Base-by-base conservation (phyloP, 2,797 vertebrate genomes). In the Enteromius trimaculatus region DNA sequence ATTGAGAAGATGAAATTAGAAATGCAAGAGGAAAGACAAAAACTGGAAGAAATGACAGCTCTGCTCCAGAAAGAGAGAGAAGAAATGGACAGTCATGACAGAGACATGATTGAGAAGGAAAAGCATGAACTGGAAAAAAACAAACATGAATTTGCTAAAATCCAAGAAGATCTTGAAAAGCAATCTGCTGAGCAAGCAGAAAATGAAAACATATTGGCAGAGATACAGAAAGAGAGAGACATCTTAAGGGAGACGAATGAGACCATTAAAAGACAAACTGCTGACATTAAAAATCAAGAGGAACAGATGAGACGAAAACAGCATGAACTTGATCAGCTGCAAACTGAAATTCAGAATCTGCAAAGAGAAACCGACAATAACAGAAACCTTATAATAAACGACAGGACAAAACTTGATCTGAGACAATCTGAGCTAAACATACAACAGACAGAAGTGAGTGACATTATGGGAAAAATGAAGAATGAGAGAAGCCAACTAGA, bases 101-200 rank as follows among this genome's bases (percentile, higher is more conserved):
- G 29, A 69, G n/a, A 55, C 62, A 69, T 42, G 5, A 5, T 79
- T 79, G 78, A 79, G 2, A 84, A 37, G 6, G 53, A 84, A 34
- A 34, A 60, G 44, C 53, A 62, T 23, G 68, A 53, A 21, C 49
- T 53, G 17, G 6, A 47, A 1, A 34, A 82, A 66, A 76, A 2
- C 0, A 76, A 65, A 76, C 8, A 8, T 3, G 44, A 82, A 39
- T 34, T 66, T 6, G 4, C 8, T 37, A 66, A 23, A 26, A n/a
- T 2, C n/a, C 55, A 31, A 3, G 23, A 55, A 3, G 26, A 77
- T 9, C 6, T 55, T 44, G 66, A 64, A 66, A 77, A 83, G 10
- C 55, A 60, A 26, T 13, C 23, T 58, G 3, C 55, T 26, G 55
- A 37, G 23, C 60, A 72, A 62, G 6, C 3, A 31, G 79, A 71